Evolutionary conservation across 1,140 invertebrate species (phyloP), one percentile per base, ranked within the genome.

Genomic region (Lordiphosa mommai): DNA sequence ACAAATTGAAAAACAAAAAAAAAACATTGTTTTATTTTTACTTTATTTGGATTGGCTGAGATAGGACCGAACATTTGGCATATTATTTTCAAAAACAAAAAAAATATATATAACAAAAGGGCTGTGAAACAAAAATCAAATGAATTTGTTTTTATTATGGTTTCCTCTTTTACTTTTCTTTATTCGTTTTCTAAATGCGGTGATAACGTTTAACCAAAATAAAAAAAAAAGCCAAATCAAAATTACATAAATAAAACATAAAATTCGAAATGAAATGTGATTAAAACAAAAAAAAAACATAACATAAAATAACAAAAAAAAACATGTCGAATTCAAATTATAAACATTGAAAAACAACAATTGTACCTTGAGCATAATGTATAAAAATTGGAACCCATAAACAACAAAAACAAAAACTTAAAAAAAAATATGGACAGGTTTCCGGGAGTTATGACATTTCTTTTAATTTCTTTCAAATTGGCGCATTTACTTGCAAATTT

Each of bases 181-280:
- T 40, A 46, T 43, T 72, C 9, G 40, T 77, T 85, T 64, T 51
- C 43, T 53, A 70, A 66, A 64, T 13, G 68, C 72, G 72, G 72
- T 85, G 79, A 85, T 77, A 84, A 61, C 57, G 23, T 27, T 27
- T 3, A 51, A 37, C 14, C 16, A 38, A 48, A 69, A 68, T 44
- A 72, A 85, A 57, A 56, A 84, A 63, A 49, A 48, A 84, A 85
- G 73, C 80, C 73, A 86, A 85, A 85, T 85, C 80, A 85, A 85
- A 85, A 85, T 71, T 79, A 82, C 71, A 69, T 67, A 32, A 55
- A 79, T 79, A 70, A 72, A 38, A 51, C 29, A 73, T 53, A 57
- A 67, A 77, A 77, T 74, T 71, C 48, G 41, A 86, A 73, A 85
- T 65, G 38, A 85, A 73, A 79, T 86, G 80, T 79, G 80, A 86